Evolutionary conservation across 2,797 vertebrate genomes (phyloP).

Genomic region (Acanthurus lineatus): DNA sequence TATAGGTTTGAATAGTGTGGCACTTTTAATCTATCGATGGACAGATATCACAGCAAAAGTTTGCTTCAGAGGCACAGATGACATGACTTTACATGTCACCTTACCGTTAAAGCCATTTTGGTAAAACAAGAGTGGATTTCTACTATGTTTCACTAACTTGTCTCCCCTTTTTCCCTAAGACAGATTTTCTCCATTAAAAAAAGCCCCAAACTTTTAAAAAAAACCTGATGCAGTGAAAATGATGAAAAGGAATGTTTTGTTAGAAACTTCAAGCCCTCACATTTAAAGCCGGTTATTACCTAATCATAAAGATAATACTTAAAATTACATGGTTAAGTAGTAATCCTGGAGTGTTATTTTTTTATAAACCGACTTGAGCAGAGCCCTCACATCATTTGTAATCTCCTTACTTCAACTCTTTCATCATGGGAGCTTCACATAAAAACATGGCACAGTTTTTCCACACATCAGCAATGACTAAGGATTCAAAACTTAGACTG

Average conservation of each 20-base stretch:
- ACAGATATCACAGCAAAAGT: slow-evolving; percentile 21
- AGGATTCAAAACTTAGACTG: too few relatives aligned
- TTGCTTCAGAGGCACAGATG: slow-evolving; percentile 29
- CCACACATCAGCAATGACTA: too few relatives aligned
- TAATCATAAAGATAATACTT: not conserved
- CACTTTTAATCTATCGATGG: slow-evolving; percentile 14
- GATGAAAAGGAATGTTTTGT: not conserved
- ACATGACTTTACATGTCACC: slow-evolving; percentile 14
- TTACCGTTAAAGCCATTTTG: slow-evolving; percentile 1
- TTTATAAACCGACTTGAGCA: not conserved
- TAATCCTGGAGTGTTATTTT: not conserved
- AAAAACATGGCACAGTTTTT: too few relatives aligned
- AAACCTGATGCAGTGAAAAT: not conserved
- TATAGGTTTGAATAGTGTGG: not conserved
- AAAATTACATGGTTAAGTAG: not conserved
- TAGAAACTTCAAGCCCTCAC: not conserved
- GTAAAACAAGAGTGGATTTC: slow-evolving; percentile 5
- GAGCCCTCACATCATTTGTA: not conserved
- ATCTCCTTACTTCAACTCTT: not conserved
- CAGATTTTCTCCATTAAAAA: not conserved
- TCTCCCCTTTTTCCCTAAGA: not conserved
- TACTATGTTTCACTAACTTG: slow-evolving; percentile 11
- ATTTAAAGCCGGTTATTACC: not conserved
- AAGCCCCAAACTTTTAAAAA: not conserved
- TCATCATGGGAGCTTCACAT: not conserved